Evolutionary conservation across 2,797 vertebrate genomes (phyloP).

Genomic region (Spondyliosoma cantharus): DNA sequence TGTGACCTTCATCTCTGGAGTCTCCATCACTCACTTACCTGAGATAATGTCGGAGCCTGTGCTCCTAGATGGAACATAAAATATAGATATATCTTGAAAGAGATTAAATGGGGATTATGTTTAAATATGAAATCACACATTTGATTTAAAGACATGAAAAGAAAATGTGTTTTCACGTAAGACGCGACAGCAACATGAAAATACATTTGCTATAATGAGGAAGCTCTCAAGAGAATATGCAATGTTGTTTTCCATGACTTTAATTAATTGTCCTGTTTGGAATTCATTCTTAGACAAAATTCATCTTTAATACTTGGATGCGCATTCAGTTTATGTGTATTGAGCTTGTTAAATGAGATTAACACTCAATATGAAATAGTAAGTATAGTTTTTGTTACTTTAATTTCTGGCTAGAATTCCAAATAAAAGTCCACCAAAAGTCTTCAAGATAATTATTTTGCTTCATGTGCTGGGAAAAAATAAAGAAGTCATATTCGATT

Average conservation of each 20-base stretch:
- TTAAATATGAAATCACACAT: not conserved
- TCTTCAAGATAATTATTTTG: not conserved
- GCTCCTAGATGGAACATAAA: not conserved
- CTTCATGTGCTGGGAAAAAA: not conserved
- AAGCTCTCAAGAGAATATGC: conserved; percentile 35
- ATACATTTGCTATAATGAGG: conserved; percentile 12
- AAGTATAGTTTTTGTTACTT: not conserved
- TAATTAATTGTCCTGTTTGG: conserved; percentile 26
- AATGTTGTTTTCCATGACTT: conserved; percentile 38
- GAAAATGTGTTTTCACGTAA: not conserved
- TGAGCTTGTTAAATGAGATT: not conserved
- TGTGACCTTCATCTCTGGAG: conserved; percentile 80
- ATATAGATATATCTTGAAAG: not conserved
- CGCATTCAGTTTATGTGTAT: not conserved
- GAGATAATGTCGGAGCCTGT: conserved; percentile 15
- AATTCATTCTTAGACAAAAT: not conserved
- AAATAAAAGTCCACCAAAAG: not conserved
- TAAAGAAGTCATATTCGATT: not conserved
- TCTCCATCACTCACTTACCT: conserved; percentile 53
- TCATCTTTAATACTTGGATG: not conserved
- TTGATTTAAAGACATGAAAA: not conserved
- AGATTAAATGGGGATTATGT: not conserved
- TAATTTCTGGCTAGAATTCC: not conserved
- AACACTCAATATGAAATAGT: not conserved
- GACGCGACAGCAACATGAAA: not conserved